phyloP scores from a whole-genome alignment of 2,888 invertebrate genomes.

The Nesidiocoris tenuis region DNA sequence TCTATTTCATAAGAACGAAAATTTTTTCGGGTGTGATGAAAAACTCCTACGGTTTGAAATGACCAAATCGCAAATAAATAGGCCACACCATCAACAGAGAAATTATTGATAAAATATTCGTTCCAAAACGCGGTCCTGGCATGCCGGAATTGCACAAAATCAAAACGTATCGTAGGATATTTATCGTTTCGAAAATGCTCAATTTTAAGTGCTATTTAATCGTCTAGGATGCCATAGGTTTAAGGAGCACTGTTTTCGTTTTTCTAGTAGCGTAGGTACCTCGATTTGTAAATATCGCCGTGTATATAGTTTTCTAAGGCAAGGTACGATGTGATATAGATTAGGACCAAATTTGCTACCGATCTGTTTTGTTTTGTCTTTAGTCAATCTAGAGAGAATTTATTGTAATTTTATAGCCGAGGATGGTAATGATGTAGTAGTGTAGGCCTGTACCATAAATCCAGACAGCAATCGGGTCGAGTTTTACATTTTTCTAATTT shows the following conservation, averaged over 20 bases:
- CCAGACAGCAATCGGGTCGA: no score
- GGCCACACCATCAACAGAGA: no score
- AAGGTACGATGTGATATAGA: slow-evolving; percentile 38
- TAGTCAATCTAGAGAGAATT: background rate
- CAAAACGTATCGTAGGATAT: background rate
- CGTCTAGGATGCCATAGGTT: slow-evolving; percentile 10
- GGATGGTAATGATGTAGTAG: background rate
- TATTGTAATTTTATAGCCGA: background rate
- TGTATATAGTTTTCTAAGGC: slow-evolving; percentile 11
- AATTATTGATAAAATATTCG: no score
- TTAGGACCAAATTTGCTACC: slow-evolving; percentile 31
- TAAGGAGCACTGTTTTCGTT: slow-evolving; percentile 13
- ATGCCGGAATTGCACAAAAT: no score
- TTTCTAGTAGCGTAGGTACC: background rate
- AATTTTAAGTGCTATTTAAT: slow-evolving; percentile 17
- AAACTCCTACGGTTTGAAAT: no score
- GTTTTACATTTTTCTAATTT: no score
- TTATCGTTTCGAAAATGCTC: slow-evolving; percentile 9
- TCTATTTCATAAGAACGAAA: no score
- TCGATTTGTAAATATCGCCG: slow-evolving; percentile 6
- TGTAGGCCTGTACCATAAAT: no score
- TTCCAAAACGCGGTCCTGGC: no score
- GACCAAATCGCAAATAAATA: no score
- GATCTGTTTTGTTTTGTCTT: background rate
- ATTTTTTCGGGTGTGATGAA: no score